These are phyloP conservation scores for Pimpla rufipes DNA, from an alignment of 2,888 invertebrate species.

Conservation along the genomic window DNA sequence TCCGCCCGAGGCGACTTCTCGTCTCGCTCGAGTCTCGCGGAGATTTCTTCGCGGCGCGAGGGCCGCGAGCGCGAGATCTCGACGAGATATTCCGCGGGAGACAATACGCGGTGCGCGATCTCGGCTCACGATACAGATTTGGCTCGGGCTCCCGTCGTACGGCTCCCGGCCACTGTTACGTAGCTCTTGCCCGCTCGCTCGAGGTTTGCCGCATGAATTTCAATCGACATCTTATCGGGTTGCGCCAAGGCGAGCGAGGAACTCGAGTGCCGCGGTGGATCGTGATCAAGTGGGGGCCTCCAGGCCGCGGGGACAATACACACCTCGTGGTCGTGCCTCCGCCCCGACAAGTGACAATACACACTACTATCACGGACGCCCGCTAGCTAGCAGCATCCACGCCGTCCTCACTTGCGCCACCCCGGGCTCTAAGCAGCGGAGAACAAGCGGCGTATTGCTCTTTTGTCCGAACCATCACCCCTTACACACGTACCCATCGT, in stretches of 20 bases:
- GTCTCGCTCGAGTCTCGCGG: conserved; percentile 3
- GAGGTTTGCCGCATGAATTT: conserved; percentile 83
- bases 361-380: conserved; percentile 40
- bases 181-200: conserved; percentile 57
- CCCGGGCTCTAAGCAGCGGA: conserved; percentile 74
- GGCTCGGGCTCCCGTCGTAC: conserved; percentile 19
- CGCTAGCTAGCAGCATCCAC: conserved; percentile 49
- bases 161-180: neutral
- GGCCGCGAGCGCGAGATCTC: no score
- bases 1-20: conserved; percentile 15
- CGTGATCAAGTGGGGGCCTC: conserved; percentile 86
- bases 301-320: conserved; percentile 79
- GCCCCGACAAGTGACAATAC: conserved; percentile 67
- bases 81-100: conserved; percentile 60
- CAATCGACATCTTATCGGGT: conserved; percentile 85
- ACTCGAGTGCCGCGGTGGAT: conserved; percentile 82
- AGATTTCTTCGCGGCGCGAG: conserved; percentile 26
- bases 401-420: conserved; percentile 47
- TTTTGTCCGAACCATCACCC: conserved; percentile 81
- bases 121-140: conserved; percentile 28
- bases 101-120: conserved; percentile 56
- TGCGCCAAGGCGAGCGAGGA: conserved; percentile 63
- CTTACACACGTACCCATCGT: conserved; percentile 68
- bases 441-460: conserved; percentile 80
- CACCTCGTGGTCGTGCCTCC: conserved; percentile 64